phyloP scores from a whole-genome alignment of 2,797 vertebrate species.

The Thunnus albacares region DNA sequence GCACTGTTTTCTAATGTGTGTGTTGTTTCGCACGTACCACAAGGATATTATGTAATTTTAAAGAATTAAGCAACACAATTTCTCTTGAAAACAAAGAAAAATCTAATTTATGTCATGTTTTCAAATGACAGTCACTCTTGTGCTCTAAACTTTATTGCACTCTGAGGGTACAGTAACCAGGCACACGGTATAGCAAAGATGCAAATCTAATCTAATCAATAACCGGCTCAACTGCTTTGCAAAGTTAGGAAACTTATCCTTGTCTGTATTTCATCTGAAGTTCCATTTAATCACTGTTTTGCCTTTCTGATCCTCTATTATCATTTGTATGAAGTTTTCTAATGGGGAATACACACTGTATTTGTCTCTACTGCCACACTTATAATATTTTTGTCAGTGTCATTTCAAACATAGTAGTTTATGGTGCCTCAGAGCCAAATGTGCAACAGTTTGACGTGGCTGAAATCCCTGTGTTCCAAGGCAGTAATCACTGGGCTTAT shows the following conservation, averaged over 20 bases:
- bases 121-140: neutral
- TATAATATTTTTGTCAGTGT: slow-evolving; percentile 8
- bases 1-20: neutral
- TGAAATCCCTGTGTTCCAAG: slow-evolving; percentile 47
- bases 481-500: slow-evolving; percentile 63
- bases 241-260: neutral
- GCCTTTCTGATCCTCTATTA: neutral
- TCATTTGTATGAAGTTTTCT: neutral
- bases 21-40: neutral
- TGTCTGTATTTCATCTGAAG: neutral
- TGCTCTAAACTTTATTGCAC: neutral
- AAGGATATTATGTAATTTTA: neutral
- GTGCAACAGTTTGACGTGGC: slow-evolving; percentile 22
- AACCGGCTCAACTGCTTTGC: neutral
- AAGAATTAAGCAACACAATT: neutral
- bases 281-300: neutral
- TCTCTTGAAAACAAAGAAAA: neutral
- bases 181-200: neutral
- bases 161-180: neutral
- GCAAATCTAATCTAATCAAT: slow-evolving; percentile 3
- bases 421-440: slow-evolving; percentile 8
- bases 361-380: slow-evolving; percentile 5
- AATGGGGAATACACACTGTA: neutral
- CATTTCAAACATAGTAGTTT: slow-evolving; percentile 42
- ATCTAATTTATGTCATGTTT: neutral